Percentiles rank a stretch among this genome's conserved stretches.
These are phyloP conservation scores for Vireo griseus DNA, from an alignment of 2,797 vertebrate genomes.

Conservation along the genomic window DNA sequence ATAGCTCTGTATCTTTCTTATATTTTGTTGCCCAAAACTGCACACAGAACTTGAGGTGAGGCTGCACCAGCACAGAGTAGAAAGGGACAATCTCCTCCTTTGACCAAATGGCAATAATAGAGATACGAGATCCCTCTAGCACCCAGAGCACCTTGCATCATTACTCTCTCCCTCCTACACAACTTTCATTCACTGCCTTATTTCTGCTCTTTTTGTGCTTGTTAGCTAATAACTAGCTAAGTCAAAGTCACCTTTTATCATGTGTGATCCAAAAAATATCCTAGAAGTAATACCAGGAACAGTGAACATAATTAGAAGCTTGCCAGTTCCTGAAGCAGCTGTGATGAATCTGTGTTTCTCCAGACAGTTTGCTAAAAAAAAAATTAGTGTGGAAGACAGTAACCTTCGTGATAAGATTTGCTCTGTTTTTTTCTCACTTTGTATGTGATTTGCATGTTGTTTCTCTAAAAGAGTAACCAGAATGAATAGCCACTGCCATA, in stretches of 20 bases:
- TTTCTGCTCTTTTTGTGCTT: not conserved
- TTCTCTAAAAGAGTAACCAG: not conserved
- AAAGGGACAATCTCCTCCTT: not conserved
- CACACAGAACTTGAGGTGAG: not conserved
- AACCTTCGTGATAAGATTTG: not conserved
- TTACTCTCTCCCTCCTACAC: not conserved
- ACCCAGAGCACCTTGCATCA: not conserved
- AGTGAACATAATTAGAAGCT: not conserved
- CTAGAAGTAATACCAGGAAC: not conserved
- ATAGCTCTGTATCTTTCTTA: not conserved
- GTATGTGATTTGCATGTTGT: not conserved
- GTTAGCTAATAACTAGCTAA: not conserved
- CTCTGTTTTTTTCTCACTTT: not conserved
- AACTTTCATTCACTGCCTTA: not conserved
- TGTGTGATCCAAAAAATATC: not conserved
- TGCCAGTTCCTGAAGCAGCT: not conserved
- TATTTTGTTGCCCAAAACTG: not conserved
- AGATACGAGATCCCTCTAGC: not conserved
- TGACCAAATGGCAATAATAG: fast-evolving
- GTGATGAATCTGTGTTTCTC: not conserved
- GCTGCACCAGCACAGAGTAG: not conserved
- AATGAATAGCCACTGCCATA: not conserved
- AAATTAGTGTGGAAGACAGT: not conserved
- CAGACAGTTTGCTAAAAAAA: not conserved
- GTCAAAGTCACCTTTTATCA: not conserved